A percentile compares a stretch with the other conserved stretches of the same genome.
phyloP scores from a whole-genome alignment of 2,888 invertebrate genomes.

The Drosophila algonquin region DNA sequence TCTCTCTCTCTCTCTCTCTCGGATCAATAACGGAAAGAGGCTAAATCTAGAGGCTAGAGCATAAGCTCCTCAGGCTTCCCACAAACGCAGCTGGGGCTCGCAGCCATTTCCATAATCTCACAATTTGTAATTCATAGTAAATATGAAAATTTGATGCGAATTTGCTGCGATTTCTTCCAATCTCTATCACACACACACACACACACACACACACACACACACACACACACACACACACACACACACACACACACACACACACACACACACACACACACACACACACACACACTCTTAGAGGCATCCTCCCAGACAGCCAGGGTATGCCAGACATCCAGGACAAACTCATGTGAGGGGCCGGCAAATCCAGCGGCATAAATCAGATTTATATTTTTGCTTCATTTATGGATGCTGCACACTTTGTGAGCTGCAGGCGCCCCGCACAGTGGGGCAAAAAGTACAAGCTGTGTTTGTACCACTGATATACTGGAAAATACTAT shows the following conservation, averaged over 20 bases:
- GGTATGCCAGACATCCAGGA: constrained; percentile 42
- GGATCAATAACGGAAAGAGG: constrained; percentile 37
- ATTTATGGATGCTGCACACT: constrained; percentile 49
- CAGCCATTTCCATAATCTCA: constrained; percentile 76
- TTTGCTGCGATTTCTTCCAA: constrained; percentile 44
- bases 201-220: constrained; percentile 10
- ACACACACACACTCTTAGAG: constrained; percentile 5
- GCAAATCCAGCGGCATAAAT: constrained; percentile 76
- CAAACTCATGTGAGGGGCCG: constrained; percentile 5
- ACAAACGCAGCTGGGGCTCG: constrained; percentile 52
- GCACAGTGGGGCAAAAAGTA: constrained; percentile 5
- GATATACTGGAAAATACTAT: background rate
- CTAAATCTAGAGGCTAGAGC: constrained; percentile 6
- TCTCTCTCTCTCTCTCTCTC: background rate
- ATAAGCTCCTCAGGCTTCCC: background rate
- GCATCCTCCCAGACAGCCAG: constrained; percentile 11
- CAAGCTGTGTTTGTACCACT: too few species aligned
- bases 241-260: constrained; percentile 11
- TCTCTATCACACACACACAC: constrained; percentile 10
- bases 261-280: constrained; percentile 10
- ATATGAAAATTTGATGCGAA: constrained; percentile 72
- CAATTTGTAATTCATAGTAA: constrained; percentile 74
- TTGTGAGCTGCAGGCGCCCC: constrained; percentile 18
- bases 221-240: constrained; percentile 8
- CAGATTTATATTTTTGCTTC: constrained; percentile 67